These are phyloP conservation scores for Squalus acanthias DNA, from an alignment of 2,797 vertebrate species.

Conservation along the genomic window DNA sequence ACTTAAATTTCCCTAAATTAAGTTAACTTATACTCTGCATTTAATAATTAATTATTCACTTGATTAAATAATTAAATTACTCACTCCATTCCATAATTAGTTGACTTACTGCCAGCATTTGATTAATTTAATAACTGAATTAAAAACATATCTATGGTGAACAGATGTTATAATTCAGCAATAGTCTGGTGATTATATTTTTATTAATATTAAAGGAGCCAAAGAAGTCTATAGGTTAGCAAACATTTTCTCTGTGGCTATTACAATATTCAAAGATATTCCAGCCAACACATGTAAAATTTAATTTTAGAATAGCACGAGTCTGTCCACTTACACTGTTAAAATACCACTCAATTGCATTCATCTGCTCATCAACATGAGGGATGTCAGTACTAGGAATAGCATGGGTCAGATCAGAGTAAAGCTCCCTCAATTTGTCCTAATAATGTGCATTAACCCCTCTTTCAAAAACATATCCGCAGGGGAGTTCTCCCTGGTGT, in stretches of 20 bases:
- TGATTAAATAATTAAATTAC: constrained; percentile 23
- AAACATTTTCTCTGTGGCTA: neutral
- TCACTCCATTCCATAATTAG: constrained; percentile 9
- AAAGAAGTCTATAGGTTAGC: neutral
- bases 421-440: neutral
- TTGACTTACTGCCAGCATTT: constrained; percentile 28
- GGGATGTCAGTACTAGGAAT: neutral
- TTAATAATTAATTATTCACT: constrained; percentile 27
- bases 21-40: constrained; percentile 3
- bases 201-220: neutral
- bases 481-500: neutral
- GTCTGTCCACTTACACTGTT: neutral
- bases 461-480: neutral
- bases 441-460: neutral
- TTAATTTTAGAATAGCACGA: neutral
- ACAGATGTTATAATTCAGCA: neutral
- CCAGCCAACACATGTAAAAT: neutral
- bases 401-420: neutral
- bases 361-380: neutral
- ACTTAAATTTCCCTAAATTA: neutral
- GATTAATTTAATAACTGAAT: neutral
- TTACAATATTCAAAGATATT: neutral
- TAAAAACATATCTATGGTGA: neutral
- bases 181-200: neutral
- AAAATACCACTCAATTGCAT: neutral